Percentiles rank a stretch among this genome's conserved stretches.
Conservation (phyloP, 2,888 invertebrate genomes). For the Ichneumoninae sp. region DNA sequence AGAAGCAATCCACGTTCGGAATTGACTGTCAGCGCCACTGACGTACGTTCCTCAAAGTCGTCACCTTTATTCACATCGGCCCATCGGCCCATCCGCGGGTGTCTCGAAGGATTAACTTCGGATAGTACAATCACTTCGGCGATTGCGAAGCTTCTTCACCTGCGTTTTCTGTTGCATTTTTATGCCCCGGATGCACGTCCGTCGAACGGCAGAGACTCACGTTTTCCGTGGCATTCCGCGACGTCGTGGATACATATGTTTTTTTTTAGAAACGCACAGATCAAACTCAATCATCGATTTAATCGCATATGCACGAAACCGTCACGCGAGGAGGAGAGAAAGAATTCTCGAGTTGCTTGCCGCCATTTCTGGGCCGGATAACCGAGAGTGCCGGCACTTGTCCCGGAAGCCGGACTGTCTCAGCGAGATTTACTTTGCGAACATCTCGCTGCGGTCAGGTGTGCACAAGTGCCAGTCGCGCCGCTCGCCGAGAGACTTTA, state of each 20-base stretch:
- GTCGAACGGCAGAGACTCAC: too few relatives aligned
- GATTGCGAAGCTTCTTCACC: neutral
- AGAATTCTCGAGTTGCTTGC: conserved; percentile 20
- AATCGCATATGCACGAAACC: too few relatives aligned
- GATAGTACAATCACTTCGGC: neutral
- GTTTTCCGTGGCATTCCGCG: too few relatives aligned
- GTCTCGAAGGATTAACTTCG: conserved; percentile 8
- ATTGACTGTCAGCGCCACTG: conserved; percentile 26
- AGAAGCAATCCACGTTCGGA: neutral
- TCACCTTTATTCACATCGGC: neutral
- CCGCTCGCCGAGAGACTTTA: neutral
- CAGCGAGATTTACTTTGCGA: neutral
- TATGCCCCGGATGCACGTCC: neutral
- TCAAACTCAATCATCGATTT: too few relatives aligned
- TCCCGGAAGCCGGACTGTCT: conserved; percentile 5
- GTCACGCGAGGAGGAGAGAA: neutral
- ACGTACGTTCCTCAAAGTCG: conserved; percentile 14
- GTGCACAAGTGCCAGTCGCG: neutral
- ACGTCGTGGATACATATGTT: too few relatives aligned
- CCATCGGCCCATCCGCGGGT: neutral
- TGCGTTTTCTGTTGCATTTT: neutral
- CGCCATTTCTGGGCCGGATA: conserved; percentile 14
- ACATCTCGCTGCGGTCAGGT: neutral
- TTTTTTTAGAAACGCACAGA: too few relatives aligned
- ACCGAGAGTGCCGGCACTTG: conserved; percentile 5